Percentiles rank a stretch among this genome's conserved stretches.
phyloP scores from a whole-genome alignment of 1,140 invertebrate genomes.

The Plectrocnemia conspersa region DNA sequence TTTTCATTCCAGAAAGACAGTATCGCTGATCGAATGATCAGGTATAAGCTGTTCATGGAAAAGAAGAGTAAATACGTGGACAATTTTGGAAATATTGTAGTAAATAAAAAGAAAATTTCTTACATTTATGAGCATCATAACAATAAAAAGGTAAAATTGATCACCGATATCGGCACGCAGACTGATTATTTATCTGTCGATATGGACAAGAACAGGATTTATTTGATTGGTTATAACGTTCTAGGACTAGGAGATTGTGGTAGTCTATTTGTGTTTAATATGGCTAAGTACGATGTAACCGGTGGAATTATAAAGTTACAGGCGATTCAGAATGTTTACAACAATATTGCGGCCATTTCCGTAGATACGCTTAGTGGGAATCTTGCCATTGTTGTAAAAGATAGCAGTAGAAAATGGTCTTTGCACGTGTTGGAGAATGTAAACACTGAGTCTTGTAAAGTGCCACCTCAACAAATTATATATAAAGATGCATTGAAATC shows the following conservation, averaged over 20 bases:
- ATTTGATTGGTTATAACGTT: neutral
- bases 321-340: neutral
- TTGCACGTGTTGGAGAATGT: neutral
- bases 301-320: neutral
- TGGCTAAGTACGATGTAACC: neutral
- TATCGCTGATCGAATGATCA: too few relatives aligned
- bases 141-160: neutral
- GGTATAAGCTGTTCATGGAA: too few relatives aligned
- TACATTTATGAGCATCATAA: neutral
- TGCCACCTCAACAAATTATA: conserved; percentile 1
- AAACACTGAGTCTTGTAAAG: neutral
- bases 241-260: neutral
- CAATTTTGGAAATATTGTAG: conserved; percentile 1
- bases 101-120: neutral
- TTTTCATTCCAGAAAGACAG: too few relatives aligned
- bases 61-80: neutral
- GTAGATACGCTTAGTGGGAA: conserved; percentile 5
- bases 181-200: neutral
- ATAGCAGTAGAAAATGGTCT: neutral
- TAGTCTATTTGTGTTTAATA: conserved; percentile 3
- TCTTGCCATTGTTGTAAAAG: neutral
- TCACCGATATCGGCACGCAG: neutral
- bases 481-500: conserved; percentile 1
- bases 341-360: neutral
- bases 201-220: neutral